A percentile compares a stretch with the other conserved stretches of the same genome.
Evolutionary conservation across 2,113 vertebrate genomes (phyloP).

Genomic region (Anas platyrhynchos): DNA sequence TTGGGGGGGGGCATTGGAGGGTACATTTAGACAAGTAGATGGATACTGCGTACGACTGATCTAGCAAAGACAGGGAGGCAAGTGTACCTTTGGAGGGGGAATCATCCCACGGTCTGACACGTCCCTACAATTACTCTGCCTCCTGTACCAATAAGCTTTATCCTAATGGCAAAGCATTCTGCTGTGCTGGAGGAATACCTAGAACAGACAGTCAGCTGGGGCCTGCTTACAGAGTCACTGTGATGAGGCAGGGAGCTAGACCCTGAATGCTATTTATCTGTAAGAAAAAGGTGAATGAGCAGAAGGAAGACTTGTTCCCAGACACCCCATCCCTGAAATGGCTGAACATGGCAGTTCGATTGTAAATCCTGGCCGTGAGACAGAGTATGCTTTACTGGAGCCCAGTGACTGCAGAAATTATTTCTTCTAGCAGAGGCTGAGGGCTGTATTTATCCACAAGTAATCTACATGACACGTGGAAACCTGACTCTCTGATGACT

Average conservation of each 20-base stretch:
- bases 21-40: slow-evolving; percentile 10
- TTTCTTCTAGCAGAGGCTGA: not conserved
- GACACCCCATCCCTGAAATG: not conserved
- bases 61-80: slow-evolving; percentile 15
- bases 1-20: not conserved
- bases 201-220: not conserved
- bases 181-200: not conserved
- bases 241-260: not conserved
- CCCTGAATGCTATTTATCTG: not conserved
- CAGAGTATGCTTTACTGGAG: not conserved
- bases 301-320: not conserved
- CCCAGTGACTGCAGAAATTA: not conserved
- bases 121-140: slow-evolving; percentile 13
- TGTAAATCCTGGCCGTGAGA: not conserved
- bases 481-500: not conserved
- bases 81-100: not conserved
- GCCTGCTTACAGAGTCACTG: not conserved
- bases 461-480: not conserved
- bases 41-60: slow-evolving; percentile 6
- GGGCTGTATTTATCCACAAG: not conserved
- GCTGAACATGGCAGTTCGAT: not conserved
- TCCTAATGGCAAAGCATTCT: not conserved
- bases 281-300: not conserved
- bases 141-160: not conserved
- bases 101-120: slow-evolving; percentile 9